Evolutionary conservation across 2,888 invertebrate genomes (phyloP).

Genomic region (Hartigia nigra): DNA sequence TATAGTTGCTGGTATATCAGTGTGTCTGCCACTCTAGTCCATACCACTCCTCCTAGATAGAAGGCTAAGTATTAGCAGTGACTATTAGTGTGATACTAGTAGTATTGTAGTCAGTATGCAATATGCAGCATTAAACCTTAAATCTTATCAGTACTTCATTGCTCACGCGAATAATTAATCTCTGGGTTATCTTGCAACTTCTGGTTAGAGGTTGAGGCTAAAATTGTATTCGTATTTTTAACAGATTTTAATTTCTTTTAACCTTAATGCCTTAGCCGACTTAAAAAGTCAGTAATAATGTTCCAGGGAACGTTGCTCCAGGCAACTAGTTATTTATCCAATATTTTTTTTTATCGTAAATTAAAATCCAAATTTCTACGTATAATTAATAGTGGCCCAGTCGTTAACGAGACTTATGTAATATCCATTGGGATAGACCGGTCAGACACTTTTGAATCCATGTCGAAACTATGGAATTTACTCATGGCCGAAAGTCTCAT

Average conservation of each 20-base stretch:
- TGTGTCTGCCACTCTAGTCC: not conserved
- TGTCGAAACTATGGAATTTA: not conserved
- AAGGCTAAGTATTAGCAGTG: not conserved
- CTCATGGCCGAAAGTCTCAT: not conserved
- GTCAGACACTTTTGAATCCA: not conserved
- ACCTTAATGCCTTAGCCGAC: too few relatives aligned
- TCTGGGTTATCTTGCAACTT: too few relatives aligned
- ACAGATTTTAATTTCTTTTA: too few relatives aligned
- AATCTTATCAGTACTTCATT: too few relatives aligned
- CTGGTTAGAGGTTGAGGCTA: too few relatives aligned
- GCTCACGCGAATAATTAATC: too few relatives aligned
- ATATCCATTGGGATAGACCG: not conserved
- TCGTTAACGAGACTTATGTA: not conserved
- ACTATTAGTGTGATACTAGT: not conserved
- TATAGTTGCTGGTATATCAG: not conserved
- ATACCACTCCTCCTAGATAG: not conserved
- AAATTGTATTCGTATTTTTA: too few relatives aligned
- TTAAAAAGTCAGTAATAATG: not conserved
- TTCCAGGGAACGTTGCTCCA: not conserved
- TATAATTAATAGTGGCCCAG: not conserved
- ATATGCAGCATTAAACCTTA: too few relatives aligned
- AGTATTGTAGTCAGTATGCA: not conserved
- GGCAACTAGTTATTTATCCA: too few relatives aligned
- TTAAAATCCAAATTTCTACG: not conserved
- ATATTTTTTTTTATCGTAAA: not conserved